Conservation (phyloP, 1,140 invertebrate species). For the Physella acuta region DNA sequence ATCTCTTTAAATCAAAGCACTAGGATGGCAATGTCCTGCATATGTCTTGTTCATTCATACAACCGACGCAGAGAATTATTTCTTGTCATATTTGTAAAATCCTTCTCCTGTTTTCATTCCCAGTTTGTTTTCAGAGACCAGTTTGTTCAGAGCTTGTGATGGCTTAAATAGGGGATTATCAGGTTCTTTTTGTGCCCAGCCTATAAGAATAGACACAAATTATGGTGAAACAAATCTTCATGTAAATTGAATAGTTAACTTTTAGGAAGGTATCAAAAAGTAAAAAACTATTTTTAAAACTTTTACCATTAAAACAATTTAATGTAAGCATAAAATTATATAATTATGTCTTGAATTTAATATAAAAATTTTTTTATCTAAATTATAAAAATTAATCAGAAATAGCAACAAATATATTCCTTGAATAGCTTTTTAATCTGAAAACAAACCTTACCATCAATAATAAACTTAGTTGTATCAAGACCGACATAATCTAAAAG, state of each 20-base stretch:
- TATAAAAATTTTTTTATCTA: neutral
- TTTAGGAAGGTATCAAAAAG: neutral
- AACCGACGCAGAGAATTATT: conserved; percentile 29
- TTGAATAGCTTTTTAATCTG: neutral
- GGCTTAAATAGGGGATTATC: conserved; percentile 75
- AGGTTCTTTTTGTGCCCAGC: conserved; percentile 79
- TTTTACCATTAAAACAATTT: neutral
- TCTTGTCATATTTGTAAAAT: conserved; percentile 76
- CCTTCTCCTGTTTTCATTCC: conserved; percentile 84
- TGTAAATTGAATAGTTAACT: neutral
- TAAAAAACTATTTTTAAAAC: neutral
- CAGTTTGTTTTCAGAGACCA: conserved; percentile 79
- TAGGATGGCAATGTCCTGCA: no score
- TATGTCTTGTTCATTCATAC: no score
- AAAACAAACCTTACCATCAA: conserved; percentile 58
- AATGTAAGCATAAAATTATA: neutral
- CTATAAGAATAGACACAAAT: conserved; percentile 50
- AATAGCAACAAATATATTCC: neutral
- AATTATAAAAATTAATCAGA: neutral
- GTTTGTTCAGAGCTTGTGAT: conserved; percentile 69
- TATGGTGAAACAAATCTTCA: neutral
- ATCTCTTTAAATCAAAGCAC: no score
- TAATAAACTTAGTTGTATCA: conserved; percentile 67
- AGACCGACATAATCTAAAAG: conserved; percentile 78
- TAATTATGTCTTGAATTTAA: neutral